Evolutionary conservation across 2,113 vertebrate species (phyloP).

Genomic region (Mobula birostris): DNA sequence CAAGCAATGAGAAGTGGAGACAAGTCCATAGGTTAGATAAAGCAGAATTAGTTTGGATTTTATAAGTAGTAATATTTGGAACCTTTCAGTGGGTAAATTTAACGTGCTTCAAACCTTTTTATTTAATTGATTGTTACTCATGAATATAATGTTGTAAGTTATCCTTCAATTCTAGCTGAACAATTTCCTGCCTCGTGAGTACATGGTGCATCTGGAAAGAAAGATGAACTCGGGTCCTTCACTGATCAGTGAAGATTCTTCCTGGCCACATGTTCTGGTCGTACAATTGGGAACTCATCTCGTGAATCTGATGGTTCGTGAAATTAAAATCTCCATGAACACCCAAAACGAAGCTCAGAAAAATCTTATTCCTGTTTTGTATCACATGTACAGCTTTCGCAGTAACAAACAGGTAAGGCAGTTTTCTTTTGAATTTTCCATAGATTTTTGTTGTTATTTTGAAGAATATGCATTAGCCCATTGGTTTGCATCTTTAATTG

Average conservation of each 20-base stretch:
- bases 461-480: not conserved
- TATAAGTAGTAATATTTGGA: not conserved
- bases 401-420: constrained; percentile 68
- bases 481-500: not conserved
- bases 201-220: constrained; percentile 65
- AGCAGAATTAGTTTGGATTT: not conserved
- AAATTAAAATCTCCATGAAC: constrained; percentile 64
- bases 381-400: constrained; percentile 87
- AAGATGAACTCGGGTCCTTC: constrained; percentile 55
- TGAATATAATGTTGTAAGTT: not conserved
- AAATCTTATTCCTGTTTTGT: constrained; percentile 71
- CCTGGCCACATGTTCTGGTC: constrained; percentile 62
- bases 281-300: constrained; percentile 74
- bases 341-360: constrained; percentile 48
- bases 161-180: constrained; percentile 50
- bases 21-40: not conserved
- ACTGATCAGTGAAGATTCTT: constrained; percentile 48
- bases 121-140: not conserved
- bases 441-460: constrained; percentile 6
- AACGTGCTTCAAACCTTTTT: not conserved
- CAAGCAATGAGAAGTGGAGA: no score
- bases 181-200: constrained; percentile 64
- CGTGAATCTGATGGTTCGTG: constrained; percentile 75
- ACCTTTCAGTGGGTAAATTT: not conserved
- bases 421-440: not conserved